Evolutionary conservation across 2,888 invertebrate genomes (phyloP).

Genomic region (Oxycera nigricornis): DNA sequence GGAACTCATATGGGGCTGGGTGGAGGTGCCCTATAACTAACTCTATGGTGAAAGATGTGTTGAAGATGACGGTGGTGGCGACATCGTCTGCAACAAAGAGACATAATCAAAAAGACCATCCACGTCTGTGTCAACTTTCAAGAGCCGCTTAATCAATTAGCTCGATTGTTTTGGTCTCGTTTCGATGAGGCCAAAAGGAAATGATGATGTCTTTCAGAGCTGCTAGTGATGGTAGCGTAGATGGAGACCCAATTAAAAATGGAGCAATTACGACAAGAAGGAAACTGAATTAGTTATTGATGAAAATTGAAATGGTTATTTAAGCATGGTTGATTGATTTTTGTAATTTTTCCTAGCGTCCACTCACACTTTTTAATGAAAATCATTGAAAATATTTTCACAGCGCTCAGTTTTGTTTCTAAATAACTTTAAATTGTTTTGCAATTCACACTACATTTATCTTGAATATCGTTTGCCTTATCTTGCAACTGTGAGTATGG

Average conservation of each 20-base stretch:
- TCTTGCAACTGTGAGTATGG: too few species aligned
- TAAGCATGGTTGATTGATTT: too few species aligned
- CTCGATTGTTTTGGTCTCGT: slow-evolving; percentile 36
- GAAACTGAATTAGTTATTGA: neutral
- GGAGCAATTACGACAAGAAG: slow-evolving; percentile 20
- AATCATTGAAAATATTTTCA: too few species aligned
- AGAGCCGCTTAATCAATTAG: slow-evolving; percentile 32
- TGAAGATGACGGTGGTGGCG: neutral
- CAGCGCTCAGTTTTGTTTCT: too few species aligned
- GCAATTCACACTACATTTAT: too few species aligned
- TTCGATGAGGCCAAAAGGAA: slow-evolving; percentile 15
- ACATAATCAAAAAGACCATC: neutral
- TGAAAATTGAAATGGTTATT: neutral
- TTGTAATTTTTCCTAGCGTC: too few species aligned
- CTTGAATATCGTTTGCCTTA: too few species aligned
- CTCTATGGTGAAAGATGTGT: neutral
- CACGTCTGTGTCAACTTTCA: slow-evolving; percentile 11
- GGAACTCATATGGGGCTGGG: slow-evolving; percentile 8
- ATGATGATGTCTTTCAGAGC: slow-evolving; percentile 20
- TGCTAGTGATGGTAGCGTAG: neutral
- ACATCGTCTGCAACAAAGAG: neutral
- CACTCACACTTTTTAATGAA: too few species aligned
- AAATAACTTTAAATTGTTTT: too few species aligned
- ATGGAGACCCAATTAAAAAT: slow-evolving; percentile 1
- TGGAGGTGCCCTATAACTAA: neutral